Evolutionary conservation across 1,140 invertebrate species (phyloP).

Genomic region (Akabosia matsudoensis): DNA sequence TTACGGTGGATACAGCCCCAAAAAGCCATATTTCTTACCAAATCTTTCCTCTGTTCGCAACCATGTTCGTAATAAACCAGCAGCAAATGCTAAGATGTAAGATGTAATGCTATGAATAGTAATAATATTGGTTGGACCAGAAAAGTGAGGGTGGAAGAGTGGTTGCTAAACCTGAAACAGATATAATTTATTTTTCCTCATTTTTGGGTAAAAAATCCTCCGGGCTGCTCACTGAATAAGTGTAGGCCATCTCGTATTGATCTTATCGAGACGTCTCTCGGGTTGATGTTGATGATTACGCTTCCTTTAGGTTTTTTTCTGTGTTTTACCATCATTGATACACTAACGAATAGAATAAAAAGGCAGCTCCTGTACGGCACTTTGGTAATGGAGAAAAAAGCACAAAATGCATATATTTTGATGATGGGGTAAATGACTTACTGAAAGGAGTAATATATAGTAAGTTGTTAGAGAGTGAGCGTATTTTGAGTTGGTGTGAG

Average conservation of each 20-base stretch:
- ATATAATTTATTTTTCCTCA: not conserved
- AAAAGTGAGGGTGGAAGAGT: slow-evolving; percentile 2
- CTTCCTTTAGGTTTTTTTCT: not conserved
- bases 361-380: not conserved
- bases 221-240: not conserved
- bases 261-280: not conserved
- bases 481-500: not conserved
- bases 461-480: not conserved
- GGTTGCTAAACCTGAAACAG: not conserved
- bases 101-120: not conserved
- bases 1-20: no score
- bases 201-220: not conserved
- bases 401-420: not conserved
- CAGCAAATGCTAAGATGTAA: not conserved
- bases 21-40: no score
- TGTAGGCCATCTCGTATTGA: slow-evolving; percentile 12
- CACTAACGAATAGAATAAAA: not conserved
- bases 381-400: not conserved
- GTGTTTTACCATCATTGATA: not conserved
- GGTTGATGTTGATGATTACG: slow-evolving; percentile 1
- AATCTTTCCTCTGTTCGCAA: no score
- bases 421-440: slow-evolving; percentile 5
- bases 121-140: not conserved
- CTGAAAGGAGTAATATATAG: not conserved
- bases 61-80: no score